A percentile compares a stretch with the other conserved stretches of the same genome.
phyloP scores from a whole-genome alignment of 2,113 vertebrate genomes.

The Thryonomys swinderianus region DNA sequence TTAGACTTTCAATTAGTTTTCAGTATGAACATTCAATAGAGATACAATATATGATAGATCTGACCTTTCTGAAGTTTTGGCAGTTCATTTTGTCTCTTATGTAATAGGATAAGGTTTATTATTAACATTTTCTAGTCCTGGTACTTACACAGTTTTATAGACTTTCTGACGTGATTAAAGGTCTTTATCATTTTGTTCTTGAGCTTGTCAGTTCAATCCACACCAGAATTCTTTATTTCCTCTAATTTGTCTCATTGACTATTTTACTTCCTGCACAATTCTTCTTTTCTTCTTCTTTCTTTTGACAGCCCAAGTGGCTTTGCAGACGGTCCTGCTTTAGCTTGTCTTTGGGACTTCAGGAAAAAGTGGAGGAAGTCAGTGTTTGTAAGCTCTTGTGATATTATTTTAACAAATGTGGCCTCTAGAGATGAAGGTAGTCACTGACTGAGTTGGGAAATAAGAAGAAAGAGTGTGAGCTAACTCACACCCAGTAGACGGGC shows the following conservation, averaged over 20 bases:
- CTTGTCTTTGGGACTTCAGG: conserved; percentile 19
- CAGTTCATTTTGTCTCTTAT: conserved; percentile 73
- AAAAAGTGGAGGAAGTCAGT: conserved; percentile 27
- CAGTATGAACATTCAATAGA: conserved; percentile 63
- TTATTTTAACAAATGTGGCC: conserved; percentile 22
- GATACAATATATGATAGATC: conserved; percentile 71
- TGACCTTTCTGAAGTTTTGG: conserved; percentile 74
- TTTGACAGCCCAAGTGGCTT: conserved; percentile 64
- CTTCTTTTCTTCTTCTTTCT: conserved; percentile 68
- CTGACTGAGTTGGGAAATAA: not conserved
- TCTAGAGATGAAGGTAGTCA: conserved; percentile 1
- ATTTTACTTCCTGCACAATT: conserved; percentile 71
- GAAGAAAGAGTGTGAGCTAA: conserved; percentile 15
- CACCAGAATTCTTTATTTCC: conserved; percentile 79
- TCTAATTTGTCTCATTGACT: conserved; percentile 80
- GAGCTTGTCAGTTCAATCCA: conserved; percentile 74
- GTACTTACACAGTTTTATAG: conserved; percentile 74
- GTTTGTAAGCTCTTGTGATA: conserved; percentile 36
- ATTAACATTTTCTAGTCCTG: conserved; percentile 68
- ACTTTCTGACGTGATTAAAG: conserved; percentile 77
- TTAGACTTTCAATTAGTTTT: conserved; percentile 72
- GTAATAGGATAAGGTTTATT: conserved; percentile 72
- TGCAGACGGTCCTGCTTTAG: conserved; percentile 22
- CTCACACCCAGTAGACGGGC: not conserved
- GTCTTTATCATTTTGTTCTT: conserved; percentile 78